Percentiles rank a stretch among this genome's conserved stretches.
Evolutionary conservation across 2,888 invertebrate genomes (phyloP).

Genomic region (Thymelicus sylvestris): DNA sequence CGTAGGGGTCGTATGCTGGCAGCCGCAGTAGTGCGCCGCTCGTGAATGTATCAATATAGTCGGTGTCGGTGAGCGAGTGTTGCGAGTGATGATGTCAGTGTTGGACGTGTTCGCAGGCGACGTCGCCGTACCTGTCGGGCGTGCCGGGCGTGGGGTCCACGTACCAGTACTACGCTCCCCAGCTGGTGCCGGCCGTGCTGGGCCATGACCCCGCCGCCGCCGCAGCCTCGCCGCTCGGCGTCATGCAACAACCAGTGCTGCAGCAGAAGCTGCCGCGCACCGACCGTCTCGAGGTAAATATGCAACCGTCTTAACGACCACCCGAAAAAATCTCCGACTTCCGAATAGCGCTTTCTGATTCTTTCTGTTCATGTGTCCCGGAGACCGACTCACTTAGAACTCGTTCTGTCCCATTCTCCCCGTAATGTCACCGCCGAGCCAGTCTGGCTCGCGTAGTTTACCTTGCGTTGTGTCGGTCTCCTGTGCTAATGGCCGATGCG

Average conservation of each 20-base stretch:
- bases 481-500: conserved; percentile 50
- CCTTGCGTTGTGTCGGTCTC: conserved; percentile 60
- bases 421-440: background rate
- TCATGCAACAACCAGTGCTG: conserved; percentile 94
- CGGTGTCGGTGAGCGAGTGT: conserved; percentile 24
- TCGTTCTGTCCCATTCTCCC: background rate
- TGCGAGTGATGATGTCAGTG: conserved; percentile 29
- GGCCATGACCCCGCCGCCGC: conserved; percentile 93
- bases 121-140: conserved; percentile 96
- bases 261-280: conserved; percentile 97
- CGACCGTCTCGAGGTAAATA: conserved; percentile 96
- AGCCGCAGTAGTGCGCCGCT: conserved; percentile 2
- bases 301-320: conserved; percentile 35
- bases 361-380: conserved; percentile 65
- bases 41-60: conserved; percentile 22
- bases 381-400: conserved; percentile 59
- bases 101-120: conserved; percentile 86
- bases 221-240: conserved; percentile 92
- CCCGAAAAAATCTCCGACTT: conserved; percentile 45
- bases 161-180: conserved; percentile 95
- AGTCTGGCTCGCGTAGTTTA: background rate
- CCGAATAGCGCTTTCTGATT: conserved; percentile 70
- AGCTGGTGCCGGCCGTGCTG: conserved; percentile 95
- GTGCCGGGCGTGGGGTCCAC: conserved; percentile 95
- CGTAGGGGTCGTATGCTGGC: background rate